Conservation (phyloP, 2,113 vertebrate species). For the Crotalus helleri region DNA sequence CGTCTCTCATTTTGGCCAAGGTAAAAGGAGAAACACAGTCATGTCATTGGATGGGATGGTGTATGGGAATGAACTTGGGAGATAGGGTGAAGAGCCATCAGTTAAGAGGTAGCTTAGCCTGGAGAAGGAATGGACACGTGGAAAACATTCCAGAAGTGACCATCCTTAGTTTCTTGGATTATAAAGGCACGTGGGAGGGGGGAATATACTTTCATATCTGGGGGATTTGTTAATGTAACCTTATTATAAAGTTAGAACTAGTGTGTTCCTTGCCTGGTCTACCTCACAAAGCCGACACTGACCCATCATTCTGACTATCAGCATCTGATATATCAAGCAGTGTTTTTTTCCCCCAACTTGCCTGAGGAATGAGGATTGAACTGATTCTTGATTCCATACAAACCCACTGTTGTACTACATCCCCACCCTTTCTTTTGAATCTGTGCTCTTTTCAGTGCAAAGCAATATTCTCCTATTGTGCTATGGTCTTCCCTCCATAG, state of each 20-base stretch:
- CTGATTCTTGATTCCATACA: background rate
- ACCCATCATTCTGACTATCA: background rate
- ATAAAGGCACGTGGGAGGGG: background rate
- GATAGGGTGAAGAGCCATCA: background rate
- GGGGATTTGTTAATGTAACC: background rate
- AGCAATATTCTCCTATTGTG: background rate
- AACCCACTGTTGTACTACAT: background rate
- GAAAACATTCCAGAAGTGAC: background rate
- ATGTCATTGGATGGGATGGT: background rate
- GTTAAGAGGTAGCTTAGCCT: background rate
- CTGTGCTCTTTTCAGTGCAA: background rate
- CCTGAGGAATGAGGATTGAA: background rate
- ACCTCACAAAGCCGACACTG: background rate
- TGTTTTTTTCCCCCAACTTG: too few species aligned
- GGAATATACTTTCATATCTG: background rate
- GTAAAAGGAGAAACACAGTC: background rate
- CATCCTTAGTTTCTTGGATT: background rate
- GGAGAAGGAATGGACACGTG: background rate
- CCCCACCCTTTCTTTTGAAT: background rate
- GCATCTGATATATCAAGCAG: background rate
- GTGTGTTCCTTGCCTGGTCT: background rate
- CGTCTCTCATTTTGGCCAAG: background rate
- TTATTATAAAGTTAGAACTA: background rate
- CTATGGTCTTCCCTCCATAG: background rate
- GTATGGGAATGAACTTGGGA: background rate